phyloP scores from a whole-genome alignment of 37 sponge, comb jelly and placozoan species.

The Eunapius fragilis region DNA sequence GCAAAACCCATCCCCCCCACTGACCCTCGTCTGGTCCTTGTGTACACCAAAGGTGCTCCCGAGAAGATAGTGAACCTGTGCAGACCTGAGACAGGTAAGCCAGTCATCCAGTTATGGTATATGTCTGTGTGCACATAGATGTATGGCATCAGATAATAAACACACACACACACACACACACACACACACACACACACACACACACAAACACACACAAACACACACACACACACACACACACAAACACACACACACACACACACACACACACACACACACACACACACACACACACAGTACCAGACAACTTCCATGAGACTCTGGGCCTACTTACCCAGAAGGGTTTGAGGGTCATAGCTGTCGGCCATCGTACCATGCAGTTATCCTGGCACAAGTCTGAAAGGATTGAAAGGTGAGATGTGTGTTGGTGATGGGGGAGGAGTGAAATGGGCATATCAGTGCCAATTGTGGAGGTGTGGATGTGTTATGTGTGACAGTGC shows the following conservation, averaged over 20 bases:
- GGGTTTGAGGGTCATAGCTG: slow-evolving; percentile 81
- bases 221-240: too few species aligned
- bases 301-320: slow-evolving; percentile 59
- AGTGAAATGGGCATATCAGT: too few species aligned
- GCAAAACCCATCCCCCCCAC: slow-evolving; percentile 44
- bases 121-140: neutral
- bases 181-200: too few species aligned
- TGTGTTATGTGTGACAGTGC: too few species aligned
- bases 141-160: neutral
- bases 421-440: neutral
- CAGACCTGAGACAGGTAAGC: slow-evolving; percentile 40
- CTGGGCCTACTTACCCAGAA: slow-evolving; percentile 55
- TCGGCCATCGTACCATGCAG: slow-evolving; percentile 61
- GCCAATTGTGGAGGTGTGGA: too few species aligned
- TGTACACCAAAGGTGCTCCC: slow-evolving; percentile 89
- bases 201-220: too few species aligned
- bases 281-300: slow-evolving; percentile 28
- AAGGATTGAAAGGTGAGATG: slow-evolving; percentile 30
- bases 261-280: neutral
- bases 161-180: neutral
- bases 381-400: slow-evolving; percentile 81
- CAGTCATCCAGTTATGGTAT: neutral
- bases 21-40: slow-evolving; percentile 36
- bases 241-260: neutral
- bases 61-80: slow-evolving; percentile 81